phyloP scores from a whole-genome alignment of 2,113 vertebrate genomes.

The Struthidea cinerea region DNA sequence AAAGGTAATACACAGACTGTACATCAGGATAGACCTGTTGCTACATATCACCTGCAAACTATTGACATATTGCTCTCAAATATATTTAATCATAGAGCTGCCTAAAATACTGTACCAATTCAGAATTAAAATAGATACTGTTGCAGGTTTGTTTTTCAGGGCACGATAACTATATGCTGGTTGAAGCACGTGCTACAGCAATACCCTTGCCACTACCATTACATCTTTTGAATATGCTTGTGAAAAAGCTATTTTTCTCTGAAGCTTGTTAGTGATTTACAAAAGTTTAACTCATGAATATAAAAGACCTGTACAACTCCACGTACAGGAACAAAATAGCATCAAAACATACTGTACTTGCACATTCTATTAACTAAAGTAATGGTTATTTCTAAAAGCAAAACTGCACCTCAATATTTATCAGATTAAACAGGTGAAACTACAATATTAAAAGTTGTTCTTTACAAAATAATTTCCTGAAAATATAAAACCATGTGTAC shows the following conservation, averaged over 20 bases:
- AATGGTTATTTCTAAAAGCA: conserved; percentile 70
- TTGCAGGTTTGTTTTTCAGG: conserved; percentile 52
- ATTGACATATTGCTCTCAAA: conserved; percentile 68
- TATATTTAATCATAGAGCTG: conserved; percentile 60
- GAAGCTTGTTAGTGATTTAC: conserved; percentile 60
- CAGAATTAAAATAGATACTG: conserved; percentile 31
- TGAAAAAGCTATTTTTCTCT: conserved; percentile 50
- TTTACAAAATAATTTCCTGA: conserved; percentile 81
- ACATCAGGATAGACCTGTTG: conserved; percentile 61
- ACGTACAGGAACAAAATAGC: conserved; percentile 67
- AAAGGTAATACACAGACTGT: conserved; percentile 59
- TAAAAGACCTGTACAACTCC: conserved; percentile 63
- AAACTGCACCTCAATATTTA: conserved; percentile 68
- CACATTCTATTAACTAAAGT: conserved; percentile 66
- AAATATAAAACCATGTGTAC: conserved; percentile 81
- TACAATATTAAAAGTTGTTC: conserved; percentile 78
- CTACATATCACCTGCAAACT: conserved; percentile 67
- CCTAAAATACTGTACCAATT: conserved; percentile 64
- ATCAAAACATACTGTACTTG: conserved; percentile 61
- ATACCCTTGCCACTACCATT: conserved; percentile 38
- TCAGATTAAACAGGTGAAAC: conserved; percentile 72
- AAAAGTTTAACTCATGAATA: conserved; percentile 57
- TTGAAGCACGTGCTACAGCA: conserved; percentile 55
- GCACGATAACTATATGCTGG: conserved; percentile 42
- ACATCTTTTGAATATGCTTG: conserved; percentile 3